Conservation (phyloP, 2,113 vertebrate genomes). For the Mellivora capensis region DNA sequence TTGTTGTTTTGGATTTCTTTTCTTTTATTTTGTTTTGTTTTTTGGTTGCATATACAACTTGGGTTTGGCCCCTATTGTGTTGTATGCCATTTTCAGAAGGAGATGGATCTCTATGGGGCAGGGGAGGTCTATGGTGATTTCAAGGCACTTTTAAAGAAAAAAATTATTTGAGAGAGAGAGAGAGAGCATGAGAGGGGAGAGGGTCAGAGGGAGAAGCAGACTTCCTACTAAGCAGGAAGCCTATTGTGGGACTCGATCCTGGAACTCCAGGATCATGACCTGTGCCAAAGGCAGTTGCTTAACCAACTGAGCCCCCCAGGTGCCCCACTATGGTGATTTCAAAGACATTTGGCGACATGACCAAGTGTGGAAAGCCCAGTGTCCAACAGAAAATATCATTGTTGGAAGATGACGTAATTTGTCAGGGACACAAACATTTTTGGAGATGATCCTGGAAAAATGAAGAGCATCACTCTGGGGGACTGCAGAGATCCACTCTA, state of each 20-base stretch:
- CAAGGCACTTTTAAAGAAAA: not conserved
- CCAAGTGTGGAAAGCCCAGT: not conserved
- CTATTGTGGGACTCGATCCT: too few species aligned
- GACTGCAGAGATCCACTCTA: not conserved
- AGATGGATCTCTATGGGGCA: not conserved
- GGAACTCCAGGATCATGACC: too few species aligned
- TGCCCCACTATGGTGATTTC: not conserved
- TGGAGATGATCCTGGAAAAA: not conserved
- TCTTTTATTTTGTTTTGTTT: not conserved
- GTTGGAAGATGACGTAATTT: not conserved
- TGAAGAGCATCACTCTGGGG: not conserved
- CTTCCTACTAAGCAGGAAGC: too few species aligned
- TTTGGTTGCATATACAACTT: not conserved
- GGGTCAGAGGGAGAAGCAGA: too few species aligned
- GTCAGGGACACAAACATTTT: not conserved
- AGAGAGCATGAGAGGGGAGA: too few species aligned
- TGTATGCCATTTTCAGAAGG: not conserved
- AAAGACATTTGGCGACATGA: not conserved
- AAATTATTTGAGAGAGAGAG: too few species aligned
- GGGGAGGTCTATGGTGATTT: not conserved
- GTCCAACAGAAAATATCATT: not conserved
- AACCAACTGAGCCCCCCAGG: too few species aligned
- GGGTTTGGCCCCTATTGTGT: not conserved
- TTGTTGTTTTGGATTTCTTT: not conserved
- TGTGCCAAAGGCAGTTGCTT: too few species aligned